Evolutionary conservation across 2,113 vertebrate genomes (phyloP).

Genomic region (Terrapene triunguis): DNA sequence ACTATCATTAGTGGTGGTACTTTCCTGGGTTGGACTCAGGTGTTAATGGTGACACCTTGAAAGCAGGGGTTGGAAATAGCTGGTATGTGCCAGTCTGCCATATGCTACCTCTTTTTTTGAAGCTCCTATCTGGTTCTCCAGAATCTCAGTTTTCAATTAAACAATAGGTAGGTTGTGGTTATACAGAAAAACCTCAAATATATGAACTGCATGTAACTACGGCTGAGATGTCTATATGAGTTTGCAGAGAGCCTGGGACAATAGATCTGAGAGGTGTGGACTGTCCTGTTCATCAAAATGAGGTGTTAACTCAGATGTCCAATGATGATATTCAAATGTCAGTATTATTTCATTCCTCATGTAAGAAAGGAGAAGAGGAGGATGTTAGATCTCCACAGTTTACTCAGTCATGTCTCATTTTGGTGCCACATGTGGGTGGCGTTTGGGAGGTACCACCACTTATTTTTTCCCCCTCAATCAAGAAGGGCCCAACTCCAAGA

Average conservation of each 20-base stretch:
- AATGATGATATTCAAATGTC: background rate
- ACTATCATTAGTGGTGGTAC: background rate
- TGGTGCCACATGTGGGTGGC: background rate
- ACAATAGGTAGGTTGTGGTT: background rate
- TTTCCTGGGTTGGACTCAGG: background rate
- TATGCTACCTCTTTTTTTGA: background rate
- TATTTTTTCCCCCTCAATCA: background rate
- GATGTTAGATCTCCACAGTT: background rate
- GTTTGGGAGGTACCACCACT: background rate
- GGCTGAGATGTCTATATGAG: background rate
- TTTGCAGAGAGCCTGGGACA: background rate
- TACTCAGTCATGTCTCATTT: background rate
- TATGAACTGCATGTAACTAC: background rate
- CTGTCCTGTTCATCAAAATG: background rate
- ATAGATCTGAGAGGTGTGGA: background rate
- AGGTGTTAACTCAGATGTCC: background rate
- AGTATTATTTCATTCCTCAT: background rate
- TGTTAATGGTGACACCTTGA: slow-evolving; percentile 20
- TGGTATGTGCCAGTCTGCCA: background rate
- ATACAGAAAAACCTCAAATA: background rate
- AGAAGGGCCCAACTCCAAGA: background rate
- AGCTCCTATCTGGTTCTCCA: background rate
- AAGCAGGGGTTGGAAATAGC: slow-evolving; percentile 1
- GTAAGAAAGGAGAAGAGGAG: background rate
- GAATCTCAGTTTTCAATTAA: background rate